Base-by-base conservation (phyloP, 2,113 vertebrate species). In the Dissostichus mawsoni region DNA sequence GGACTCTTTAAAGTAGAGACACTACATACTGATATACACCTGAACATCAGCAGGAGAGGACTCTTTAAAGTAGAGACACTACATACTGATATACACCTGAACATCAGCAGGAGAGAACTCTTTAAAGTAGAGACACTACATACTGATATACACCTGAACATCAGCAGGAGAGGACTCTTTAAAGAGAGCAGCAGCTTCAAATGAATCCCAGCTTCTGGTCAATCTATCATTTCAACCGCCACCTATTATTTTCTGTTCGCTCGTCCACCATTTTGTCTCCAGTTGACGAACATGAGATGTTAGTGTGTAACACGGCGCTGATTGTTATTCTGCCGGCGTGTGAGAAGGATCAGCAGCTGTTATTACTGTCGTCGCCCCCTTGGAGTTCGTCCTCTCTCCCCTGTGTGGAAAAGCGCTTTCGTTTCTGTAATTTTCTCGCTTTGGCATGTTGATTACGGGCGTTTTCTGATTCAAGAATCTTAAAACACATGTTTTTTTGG, bases 271-370 rank as follows among this genome's bases (percentile, higher is more conserved):
- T 92, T 86, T 92, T 86, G 77, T 89, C 80, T 69, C 76, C 33
- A 74, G 57, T 58, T 58, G 65, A 80, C 41, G 47, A 84, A 81
- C 71, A 50, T 69, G 65, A 81, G 73, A 47, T 71, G 76, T 78
- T 90, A 76, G 86, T 77, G 69, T 56, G 66, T 87, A 33, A 79
- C 77, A 72, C 77, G 59, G 59, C 14, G 18, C 74, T 86, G 87
- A 89, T 93, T 94, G 69, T 89, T 88, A 93, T 94, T 94, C 91
- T 63, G 75, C 71, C 52, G 74, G 86, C 44, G 78, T 80, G 17
- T 76, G 17, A 52, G 55, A 77, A 72, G 81, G 82, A 90, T 81
- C 80, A 64, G 85, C 88, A 87, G 83, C 91, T 92, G 86, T 92
- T 90, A 87, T 88, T 88, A 87, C 73, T 61, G 81, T 74, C 66